Evolutionary conservation across 2,888 invertebrate species (phyloP), one percentile per base, ranked within the genome.

Genomic region (Dicycla oo): DNA sequence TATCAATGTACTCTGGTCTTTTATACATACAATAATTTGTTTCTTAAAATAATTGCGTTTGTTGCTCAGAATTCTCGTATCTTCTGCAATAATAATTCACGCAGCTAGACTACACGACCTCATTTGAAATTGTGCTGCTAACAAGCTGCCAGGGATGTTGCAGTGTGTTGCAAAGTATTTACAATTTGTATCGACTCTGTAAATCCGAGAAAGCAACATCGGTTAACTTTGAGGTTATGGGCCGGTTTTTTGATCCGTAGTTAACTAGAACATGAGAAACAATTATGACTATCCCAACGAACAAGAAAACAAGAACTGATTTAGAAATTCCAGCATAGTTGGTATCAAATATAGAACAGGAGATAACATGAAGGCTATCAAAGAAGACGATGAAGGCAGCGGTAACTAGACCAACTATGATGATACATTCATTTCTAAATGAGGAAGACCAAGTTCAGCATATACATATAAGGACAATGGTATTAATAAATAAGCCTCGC

Each of bases 61-160:
- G 49, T 26, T 61, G 73, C 30, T 13, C 62, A 57, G 60, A 74
- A 56, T 69, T 73, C 61, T 75, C 63, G 77, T 72, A 76, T 73
- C 58, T 80, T 83, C 69, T 67, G 72, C 65, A 69, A 79, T 69
- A 80, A n/a, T n/a, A n/a, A n/a, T n/a, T 78, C 13, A 49, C 61
- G 65, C 43, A 47, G 70, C 47, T 56, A 58, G 56, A 66, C 47
- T 57, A 57, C 38, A 51, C 70, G 85, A 65, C 78, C 85, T 85
- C 64, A 56, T 84, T 84, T 77, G 67, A 73, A 78, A 80, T 75
- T 69, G 70, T 75, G 30, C 20, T 62, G 67, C 47, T 70, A 76
- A 74, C 68, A 68, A 68, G 57, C n/a, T 54, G 40, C 47, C 54
- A 82, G 75, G 80, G 80, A 57, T 75, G 62, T 49, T 71, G 68